Percentiles rank a stretch among this genome's conserved stretches.
Evolutionary conservation across 1,140 invertebrate species (phyloP).

Genomic region (Pemphigus obesinymphae): DNA sequence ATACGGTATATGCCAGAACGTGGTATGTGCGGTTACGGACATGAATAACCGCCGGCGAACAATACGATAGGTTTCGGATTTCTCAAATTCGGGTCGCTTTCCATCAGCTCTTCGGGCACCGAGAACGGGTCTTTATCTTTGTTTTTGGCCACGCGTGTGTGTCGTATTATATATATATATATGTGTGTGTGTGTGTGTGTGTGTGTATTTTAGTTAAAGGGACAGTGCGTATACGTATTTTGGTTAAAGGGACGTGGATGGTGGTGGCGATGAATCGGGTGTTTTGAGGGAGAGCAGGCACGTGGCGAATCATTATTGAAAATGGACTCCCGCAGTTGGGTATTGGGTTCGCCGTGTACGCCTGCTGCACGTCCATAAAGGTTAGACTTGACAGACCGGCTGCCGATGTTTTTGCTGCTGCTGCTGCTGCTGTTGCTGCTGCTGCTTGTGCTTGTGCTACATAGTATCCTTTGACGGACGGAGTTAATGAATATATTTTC

Average conservation of each 20-base stretch:
- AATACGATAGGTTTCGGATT: not conserved
- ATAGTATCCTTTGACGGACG: constrained; percentile 10
- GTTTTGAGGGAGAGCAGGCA: not conserved
- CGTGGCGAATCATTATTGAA: constrained; percentile 27
- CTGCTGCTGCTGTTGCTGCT: no score
- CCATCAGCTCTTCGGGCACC: not conserved
- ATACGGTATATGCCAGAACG: not conserved
- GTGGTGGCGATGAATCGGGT: not conserved
- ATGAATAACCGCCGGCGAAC: not conserved
- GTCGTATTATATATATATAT: no score
- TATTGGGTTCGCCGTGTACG: constrained; percentile 1
- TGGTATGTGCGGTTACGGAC: not conserved
- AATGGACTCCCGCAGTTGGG: constrained; percentile 4
- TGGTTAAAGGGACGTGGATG: not conserved
- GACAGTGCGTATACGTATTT: not conserved
- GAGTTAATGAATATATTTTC: constrained; percentile 24
- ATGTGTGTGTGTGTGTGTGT: not conserved
- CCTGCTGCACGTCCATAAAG: not conserved
- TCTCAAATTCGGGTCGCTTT: not conserved
- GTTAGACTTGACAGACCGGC: not conserved
- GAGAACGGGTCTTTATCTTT: not conserved
- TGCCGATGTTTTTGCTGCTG: no score
- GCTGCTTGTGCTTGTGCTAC: no score
- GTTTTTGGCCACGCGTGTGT: not conserved
- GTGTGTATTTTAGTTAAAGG: not conserved